Evolutionary conservation across 1,140 invertebrate genomes (phyloP).

Genomic region (Anoplolepis gracilipes): DNA sequence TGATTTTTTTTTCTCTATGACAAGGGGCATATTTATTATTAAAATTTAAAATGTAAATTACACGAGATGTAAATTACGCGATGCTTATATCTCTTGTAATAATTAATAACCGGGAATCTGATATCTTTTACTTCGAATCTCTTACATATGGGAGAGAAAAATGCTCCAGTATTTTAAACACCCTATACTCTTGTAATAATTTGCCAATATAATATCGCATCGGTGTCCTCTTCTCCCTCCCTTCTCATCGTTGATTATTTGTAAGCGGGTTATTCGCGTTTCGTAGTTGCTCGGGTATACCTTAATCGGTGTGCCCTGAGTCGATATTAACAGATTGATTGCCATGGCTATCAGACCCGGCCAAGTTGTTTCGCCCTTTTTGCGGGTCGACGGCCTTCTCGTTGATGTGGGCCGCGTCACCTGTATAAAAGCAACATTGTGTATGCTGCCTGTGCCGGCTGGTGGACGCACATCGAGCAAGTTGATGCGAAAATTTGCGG

Average conservation of each 20-base stretch:
- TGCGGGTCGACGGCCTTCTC: conserved; percentile 57
- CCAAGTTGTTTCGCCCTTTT: conserved; percentile 60
- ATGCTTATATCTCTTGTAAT: background rate
- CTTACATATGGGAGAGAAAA: background rate
- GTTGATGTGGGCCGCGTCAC: conserved; percentile 59
- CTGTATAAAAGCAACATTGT: conserved; percentile 57
- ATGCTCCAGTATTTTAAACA: background rate
- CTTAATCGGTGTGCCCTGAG: conserved; percentile 44
- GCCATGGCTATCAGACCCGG: conserved; percentile 47
- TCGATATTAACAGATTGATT: conserved; percentile 63
- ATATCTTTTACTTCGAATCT: background rate
- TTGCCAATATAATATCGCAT: conserved; percentile 48
- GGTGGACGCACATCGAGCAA: background rate
- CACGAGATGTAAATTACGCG: no score
- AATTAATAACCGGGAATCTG: conserved; percentile 11
- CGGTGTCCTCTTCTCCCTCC: background rate
- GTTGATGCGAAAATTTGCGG: conserved; percentile 36
- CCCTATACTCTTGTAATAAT: conserved; percentile 41
- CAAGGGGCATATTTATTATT: background rate
- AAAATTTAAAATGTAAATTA: no score
- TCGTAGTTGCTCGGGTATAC: conserved; percentile 32
- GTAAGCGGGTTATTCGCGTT: conserved; percentile 47
- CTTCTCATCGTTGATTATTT: conserved; percentile 47
- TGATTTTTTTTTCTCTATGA: background rate
- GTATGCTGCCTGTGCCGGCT: background rate